Conservation (phyloP, 2,888 invertebrate species). For the Pilophorus perplexus region DNA sequence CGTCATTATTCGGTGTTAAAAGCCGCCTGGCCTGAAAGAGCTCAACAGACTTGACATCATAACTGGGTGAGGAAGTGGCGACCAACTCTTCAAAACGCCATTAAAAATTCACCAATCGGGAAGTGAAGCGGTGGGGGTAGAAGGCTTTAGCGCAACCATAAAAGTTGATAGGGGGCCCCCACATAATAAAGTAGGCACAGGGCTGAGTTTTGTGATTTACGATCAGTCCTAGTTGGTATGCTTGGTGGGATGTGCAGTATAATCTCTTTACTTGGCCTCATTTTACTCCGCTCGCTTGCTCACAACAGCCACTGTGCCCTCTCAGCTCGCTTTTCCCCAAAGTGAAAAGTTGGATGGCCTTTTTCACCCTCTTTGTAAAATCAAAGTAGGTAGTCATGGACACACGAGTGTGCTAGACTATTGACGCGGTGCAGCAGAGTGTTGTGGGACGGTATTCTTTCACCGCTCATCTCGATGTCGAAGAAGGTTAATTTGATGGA, state of each 20-base stretch:
- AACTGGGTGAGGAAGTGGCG: not conserved
- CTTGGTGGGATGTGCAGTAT: slow-evolving; percentile 31
- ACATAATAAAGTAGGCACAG: slow-evolving; percentile 26
- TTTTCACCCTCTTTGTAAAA: not conserved
- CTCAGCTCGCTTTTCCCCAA: not conserved
- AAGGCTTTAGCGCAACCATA: slow-evolving; percentile 26
- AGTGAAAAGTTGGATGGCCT: slow-evolving; percentile 1
- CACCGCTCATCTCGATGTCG: too few relatives aligned
- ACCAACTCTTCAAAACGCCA: slow-evolving; percentile 30
- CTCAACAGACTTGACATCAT: not conserved
- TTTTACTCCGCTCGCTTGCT: slow-evolving; percentile 25
- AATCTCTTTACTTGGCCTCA: slow-evolving; percentile 38
- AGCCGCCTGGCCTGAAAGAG: not conserved
- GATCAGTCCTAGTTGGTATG: slow-evolving; percentile 36
- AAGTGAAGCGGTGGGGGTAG: not conserved
- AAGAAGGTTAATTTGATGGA: too few relatives aligned
- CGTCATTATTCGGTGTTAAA: slow-evolving; percentile 26
- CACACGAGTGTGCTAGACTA: too few relatives aligned
- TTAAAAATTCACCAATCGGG: slow-evolving; percentile 34
- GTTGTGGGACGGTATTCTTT: too few relatives aligned
- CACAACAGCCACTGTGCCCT: not conserved
- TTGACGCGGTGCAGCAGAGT: too few relatives aligned
- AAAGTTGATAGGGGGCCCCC: slow-evolving; percentile 27
- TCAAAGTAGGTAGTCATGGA: too few relatives aligned
- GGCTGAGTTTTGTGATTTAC: slow-evolving; percentile 28